Evolutionary conservation across 2,113 vertebrate species (phyloP).

Genomic region (Hemicordylus capensis): DNA sequence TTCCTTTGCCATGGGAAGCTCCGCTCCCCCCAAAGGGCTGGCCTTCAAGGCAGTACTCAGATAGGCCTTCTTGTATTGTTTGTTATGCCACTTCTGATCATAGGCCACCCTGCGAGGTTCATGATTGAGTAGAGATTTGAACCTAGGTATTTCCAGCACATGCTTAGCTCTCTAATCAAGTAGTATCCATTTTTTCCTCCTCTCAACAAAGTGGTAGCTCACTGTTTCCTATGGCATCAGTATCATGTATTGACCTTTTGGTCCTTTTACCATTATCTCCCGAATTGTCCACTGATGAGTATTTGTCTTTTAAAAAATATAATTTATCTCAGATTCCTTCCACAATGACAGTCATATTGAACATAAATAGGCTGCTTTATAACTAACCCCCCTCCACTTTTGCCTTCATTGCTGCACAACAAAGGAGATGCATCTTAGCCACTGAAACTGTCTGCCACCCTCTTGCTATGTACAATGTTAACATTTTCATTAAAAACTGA

Average conservation of each 20-base stretch:
- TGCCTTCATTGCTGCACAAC: conserved; percentile 12
- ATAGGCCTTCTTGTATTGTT: conserved; percentile 93
- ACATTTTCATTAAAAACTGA: conserved; percentile 28
- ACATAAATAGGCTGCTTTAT: conserved; percentile 3
- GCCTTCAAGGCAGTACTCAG: conserved; percentile 90
- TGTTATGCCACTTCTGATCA: neutral
- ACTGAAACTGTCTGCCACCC: neutral
- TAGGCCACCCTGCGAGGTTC: neutral
- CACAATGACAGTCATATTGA: neutral
- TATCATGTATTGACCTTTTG: too few relatives aligned
- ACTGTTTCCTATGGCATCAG: neutral
- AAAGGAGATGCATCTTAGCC: neutral
- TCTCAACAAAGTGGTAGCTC: neutral
- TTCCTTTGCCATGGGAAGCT: conserved; percentile 98
- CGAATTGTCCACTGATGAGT: neutral
- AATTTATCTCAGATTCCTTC: neutral
- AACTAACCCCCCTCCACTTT: neutral
- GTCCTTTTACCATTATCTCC: neutral
- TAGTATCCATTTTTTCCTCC: neutral
- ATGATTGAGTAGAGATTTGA: neutral
- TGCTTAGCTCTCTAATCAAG: neutral
- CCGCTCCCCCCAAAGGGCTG: conserved; percentile 97
- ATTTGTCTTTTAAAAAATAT: neutral
- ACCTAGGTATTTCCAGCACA: too few relatives aligned
- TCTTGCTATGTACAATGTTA: neutral